Conservation (phyloP, 2,888 invertebrate genomes). For the Pachymerium ferrugineum region DNA sequence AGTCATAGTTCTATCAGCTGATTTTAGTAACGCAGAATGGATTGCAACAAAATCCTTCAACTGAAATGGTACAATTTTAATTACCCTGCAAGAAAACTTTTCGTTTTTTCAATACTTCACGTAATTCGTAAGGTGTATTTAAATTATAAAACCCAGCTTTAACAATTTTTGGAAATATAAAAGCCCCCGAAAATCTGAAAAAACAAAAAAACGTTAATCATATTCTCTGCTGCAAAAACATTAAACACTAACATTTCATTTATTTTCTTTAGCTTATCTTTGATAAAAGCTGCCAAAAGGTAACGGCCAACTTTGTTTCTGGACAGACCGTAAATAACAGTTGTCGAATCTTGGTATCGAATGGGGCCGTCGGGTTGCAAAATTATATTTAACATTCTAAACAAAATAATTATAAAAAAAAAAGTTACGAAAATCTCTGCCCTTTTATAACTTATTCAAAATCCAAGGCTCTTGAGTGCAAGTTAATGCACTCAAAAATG, state of each 20-base stretch:
- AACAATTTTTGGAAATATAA: background rate
- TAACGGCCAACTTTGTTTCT: constrained; percentile 62
- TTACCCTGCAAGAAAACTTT: background rate
- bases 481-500: constrained; percentile 65
- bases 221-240: background rate
- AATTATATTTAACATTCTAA: background rate
- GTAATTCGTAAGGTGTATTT: background rate
- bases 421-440: background rate
- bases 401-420: background rate
- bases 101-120: background rate
- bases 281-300: constrained; percentile 67
- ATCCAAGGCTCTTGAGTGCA: constrained; percentile 72
- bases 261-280: constrained; percentile 63
- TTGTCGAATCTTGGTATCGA: constrained; percentile 63
- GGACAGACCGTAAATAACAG: constrained; percentile 66
- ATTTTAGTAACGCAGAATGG: constrained; percentile 49
- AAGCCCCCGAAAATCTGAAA: background rate
- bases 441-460: constrained; percentile 59
- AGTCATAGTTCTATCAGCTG: constrained; percentile 64
- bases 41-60: background rate
- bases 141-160: background rate
- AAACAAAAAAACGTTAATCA: background rate
- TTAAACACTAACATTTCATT: constrained; percentile 54
- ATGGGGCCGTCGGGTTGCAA: background rate
- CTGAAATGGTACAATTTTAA: background rate